These are phyloP conservation scores for Acanthosoma haemorrhoidale DNA, from an alignment of 2,888 invertebrate species.

Conservation along the genomic window DNA sequence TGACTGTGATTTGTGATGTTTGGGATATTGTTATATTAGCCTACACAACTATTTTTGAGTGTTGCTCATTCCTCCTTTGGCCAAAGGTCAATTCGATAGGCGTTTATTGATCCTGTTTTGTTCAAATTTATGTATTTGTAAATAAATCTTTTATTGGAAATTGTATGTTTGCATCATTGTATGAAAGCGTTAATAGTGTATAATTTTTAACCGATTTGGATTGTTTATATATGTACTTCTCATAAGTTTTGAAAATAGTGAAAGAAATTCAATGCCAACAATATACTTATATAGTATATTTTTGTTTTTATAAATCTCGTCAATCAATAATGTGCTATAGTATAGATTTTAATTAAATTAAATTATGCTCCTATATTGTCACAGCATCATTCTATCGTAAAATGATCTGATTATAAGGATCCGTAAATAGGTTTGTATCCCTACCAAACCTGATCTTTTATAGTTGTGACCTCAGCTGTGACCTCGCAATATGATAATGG, in stretches of 20 bases:
- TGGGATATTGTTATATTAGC: conserved; percentile 25
- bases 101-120: background rate
- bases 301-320: background rate
- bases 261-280: background rate
- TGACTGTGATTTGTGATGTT: conserved; percentile 27
- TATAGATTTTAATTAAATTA: background rate
- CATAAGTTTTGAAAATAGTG: background rate
- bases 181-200: background rate
- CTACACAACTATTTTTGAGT: conserved; percentile 27
- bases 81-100: conserved; percentile 1
- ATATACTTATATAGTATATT: background rate
- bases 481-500: conserved; percentile 10
- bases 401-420: background rate
- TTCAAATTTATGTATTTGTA: conserved; percentile 15
- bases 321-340: no score
- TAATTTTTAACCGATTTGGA: background rate
- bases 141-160: background rate
- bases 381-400: background rate
- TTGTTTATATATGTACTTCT: background rate
- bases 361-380: background rate
- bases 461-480: background rate
- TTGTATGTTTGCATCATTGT: background rate
- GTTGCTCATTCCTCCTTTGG: conserved; percentile 26
- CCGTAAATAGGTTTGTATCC: background rate
- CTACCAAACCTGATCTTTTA: background rate